Evolutionary conservation across 53 echinoderm and acorn worm genomes (phyloP), one percentile per base, ranked within the genome.

Genomic region (Antedon mediterranea): DNA sequence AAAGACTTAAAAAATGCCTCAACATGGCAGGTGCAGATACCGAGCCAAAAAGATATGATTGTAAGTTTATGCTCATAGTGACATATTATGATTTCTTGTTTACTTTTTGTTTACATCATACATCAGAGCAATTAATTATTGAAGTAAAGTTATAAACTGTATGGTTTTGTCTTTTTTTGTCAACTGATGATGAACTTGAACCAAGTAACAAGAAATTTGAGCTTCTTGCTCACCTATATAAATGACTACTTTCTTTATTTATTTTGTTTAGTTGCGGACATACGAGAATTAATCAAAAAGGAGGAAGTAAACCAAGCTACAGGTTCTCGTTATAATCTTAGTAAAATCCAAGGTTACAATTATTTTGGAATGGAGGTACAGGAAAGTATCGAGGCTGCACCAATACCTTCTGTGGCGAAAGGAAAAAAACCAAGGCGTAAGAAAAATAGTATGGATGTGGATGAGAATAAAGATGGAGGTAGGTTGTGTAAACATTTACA

Each of bases 1-100:
- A 83, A 77, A 83, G 89, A 80, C 44, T 95, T 43, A 95, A 95
- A 82, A 95, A 89, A 78, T 89, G 81, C 71, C 84, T 95, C 0
- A 89, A 89, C 32, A 37, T 95, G 27, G 74, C 85, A 9, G 79
- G 43, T 32, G 89, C 89, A 44, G 89, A 95, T 30, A 85, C 87
- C 27, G 81, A 81, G 0, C 80, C 77, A 71, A 89, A 85, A 42
- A 79, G 86, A 82, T 93, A 93, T 83, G 80, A 93, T 81, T 93
- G 93, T 93, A 78, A 88, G 93, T 84, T 37, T 11, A 37, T 6
- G 4, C 4, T 37, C 4, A 37, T n/a, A n/a, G n/a, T n/a, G n/a
- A n/a, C n/a, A n/a, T n/a, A n/a, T n/a, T n/a, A n/a, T n/a, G n/a
- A n/a, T n/a, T n/a, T n/a, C n/a, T n/a, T n/a, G n/a, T n/a, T n/a